A percentile compares a stretch with the other conserved stretches of the same genome.
Evolutionary conservation across 2,888 invertebrate species (phyloP).

Genomic region (Tromatobia lineatoria): DNA sequence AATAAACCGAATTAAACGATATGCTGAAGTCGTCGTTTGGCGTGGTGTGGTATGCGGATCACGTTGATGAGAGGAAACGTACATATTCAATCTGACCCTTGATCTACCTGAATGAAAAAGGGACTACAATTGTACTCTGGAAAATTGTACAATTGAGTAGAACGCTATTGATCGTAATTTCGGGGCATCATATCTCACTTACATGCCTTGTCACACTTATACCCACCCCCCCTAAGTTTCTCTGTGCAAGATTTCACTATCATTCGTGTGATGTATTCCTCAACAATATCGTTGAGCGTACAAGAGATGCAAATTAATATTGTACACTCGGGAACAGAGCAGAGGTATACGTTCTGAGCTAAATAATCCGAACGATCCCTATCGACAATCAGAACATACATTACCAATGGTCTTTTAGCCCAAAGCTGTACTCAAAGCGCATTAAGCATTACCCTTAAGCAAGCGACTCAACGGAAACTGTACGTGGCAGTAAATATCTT

Average conservation of each 20-base stretch:
- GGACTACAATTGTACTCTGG: conserved; percentile 14
- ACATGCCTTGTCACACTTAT: conserved; percentile 85
- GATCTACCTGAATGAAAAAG: conserved; percentile 77
- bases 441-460: conserved; percentile 60
- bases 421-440: conserved; percentile 62
- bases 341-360: conserved; percentile 22
- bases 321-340: conserved; percentile 14
- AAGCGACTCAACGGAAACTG: conserved; percentile 60
- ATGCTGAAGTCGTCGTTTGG: neutral
- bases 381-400: conserved; percentile 71
- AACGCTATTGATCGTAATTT: conserved; percentile 42
- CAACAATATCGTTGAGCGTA: neutral
- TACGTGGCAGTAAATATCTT: conserved; percentile 36
- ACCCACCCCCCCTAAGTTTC: conserved; percentile 81
- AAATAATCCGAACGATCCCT: conserved; percentile 41
- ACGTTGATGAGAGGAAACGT: conserved; percentile 83
- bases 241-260: conserved; percentile 71
- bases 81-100: conserved; percentile 80
- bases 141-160: conserved; percentile 12
- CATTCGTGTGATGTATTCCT: conserved; percentile 53
- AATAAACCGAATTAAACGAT: conserved; percentile 44
- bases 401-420: conserved; percentile 60
- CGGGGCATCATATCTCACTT: conserved; percentile 72
- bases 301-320: conserved; percentile 9
- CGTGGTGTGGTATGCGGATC: conserved; percentile 20